Evolutionary conservation across 2,888 invertebrate species (phyloP).

Genomic region (Drosophila mercatorum): DNA sequence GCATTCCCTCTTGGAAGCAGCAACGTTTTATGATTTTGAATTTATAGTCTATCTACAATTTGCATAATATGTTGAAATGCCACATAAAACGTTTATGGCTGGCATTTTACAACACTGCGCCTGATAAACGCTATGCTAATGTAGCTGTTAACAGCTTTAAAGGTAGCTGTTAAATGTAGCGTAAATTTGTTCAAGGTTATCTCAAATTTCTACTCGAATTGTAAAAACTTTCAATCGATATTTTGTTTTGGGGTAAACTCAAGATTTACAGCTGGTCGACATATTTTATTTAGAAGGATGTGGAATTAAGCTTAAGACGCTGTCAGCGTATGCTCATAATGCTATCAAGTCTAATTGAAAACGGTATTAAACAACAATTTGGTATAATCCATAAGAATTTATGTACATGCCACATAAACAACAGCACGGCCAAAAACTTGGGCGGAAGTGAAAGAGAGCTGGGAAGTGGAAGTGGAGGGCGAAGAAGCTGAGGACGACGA

Average conservation of each 20-base stretch:
- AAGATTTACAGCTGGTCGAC: neutral
- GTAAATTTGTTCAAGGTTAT: neutral
- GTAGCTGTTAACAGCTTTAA: slow-evolving; percentile 5
- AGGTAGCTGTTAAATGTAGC: slow-evolving; percentile 3
- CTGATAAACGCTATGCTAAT: slow-evolving; percentile 4
- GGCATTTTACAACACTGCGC: slow-evolving; percentile 12
- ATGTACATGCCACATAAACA: slow-evolving; percentile 47
- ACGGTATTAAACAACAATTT: slow-evolving; percentile 76
- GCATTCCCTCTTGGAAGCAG: neutral
- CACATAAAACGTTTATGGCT: slow-evolving; percentile 9
- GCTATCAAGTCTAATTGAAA: slow-evolving; percentile 55
- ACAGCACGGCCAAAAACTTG: slow-evolving; percentile 40
- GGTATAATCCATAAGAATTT: slow-evolving; percentile 60
- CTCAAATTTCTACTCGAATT: neutral
- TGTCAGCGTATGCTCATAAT: slow-evolving; percentile 21
- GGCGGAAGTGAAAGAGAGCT: slow-evolving; percentile 33
- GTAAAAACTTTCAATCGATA: neutral
- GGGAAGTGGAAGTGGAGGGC: neutral
- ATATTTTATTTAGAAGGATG: neutral
- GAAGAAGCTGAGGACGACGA: neutral
- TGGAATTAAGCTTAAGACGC: slow-evolving; percentile 10
- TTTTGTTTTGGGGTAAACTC: neutral
- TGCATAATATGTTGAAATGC: neutral
- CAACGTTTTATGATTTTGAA: neutral
- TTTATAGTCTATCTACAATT: slow-evolving; percentile 2